Percentiles rank a stretch among this genome's conserved stretches.
Evolutionary conservation across 2,113 vertebrate species (phyloP).

Genomic region (Sapajus apella): DNA sequence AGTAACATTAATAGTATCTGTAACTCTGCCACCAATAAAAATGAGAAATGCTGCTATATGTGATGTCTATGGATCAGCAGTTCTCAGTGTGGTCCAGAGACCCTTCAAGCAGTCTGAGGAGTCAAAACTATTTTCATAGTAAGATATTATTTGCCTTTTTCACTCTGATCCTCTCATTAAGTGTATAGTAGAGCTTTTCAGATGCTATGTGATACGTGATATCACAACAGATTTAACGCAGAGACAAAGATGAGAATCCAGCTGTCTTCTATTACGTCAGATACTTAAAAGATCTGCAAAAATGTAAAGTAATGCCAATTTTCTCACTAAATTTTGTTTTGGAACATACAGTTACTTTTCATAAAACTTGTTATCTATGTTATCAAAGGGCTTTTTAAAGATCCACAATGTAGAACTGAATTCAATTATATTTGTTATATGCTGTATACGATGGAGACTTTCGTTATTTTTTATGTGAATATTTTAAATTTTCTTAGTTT

Average conservation of each 20-base stretch:
- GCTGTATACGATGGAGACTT: too few species aligned
- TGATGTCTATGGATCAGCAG: background rate
- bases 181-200: background rate
- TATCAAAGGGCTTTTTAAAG: background rate
- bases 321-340: background rate
- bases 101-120: background rate
- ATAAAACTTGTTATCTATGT: background rate
- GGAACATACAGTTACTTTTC: background rate
- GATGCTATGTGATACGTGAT: background rate
- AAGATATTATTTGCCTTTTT: background rate
- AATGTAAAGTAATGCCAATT: background rate
- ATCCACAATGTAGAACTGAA: too few species aligned
- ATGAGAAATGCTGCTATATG: background rate
- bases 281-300: background rate
- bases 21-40: slow-evolving; percentile 16
- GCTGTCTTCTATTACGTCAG: background rate
- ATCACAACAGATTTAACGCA: background rate
- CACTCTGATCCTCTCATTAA: background rate
- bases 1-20: background rate
- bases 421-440: too few species aligned
- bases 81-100: slow-evolving; percentile 4
- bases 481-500: slow-evolving; percentile 22
- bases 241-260: background rate
- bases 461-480: background rate
- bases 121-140: slow-evolving; percentile 4